These are phyloP conservation scores for Congeria kusceri DNA, from an alignment of 2,888 invertebrate species.

Conservation along the genomic window DNA sequence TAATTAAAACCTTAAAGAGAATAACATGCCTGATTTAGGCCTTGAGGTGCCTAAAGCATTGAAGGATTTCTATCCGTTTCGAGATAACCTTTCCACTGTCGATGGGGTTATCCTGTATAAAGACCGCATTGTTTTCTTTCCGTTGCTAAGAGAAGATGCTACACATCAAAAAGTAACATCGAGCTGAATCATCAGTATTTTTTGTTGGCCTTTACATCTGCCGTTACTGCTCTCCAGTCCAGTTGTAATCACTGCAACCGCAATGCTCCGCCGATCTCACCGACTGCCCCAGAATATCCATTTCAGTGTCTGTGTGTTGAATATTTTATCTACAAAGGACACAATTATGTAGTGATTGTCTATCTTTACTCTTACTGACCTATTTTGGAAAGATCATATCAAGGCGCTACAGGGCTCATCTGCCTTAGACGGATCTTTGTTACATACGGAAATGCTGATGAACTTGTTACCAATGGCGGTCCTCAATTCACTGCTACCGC, in stretches of 20 bases:
- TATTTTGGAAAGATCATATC: constrained; percentile 71
- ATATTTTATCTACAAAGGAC: constrained; percentile 40
- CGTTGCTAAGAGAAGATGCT: no score
- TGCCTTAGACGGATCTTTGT: constrained; percentile 63
- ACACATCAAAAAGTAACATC: neutral
- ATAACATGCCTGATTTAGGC: no score
- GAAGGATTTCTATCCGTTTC: no score
- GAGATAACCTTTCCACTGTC: no score
- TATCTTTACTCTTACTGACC: no score
- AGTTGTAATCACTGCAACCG: constrained; percentile 2
- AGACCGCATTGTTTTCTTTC: no score
- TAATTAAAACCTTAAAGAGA: no score
- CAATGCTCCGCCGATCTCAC: neutral
- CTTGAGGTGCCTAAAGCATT: no score
- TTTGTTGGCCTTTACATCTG: neutral
- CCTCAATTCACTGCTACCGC: no score
- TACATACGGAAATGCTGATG: constrained; percentile 70
- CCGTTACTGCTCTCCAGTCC: neutral
- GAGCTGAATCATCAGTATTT: neutral
- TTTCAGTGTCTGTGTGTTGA: neutral
- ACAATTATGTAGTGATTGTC: constrained; percentile 65
- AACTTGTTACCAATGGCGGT: constrained; percentile 70
- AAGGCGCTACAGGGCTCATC: constrained; percentile 61
- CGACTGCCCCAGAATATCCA: constrained; percentile 1
- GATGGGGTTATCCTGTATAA: no score